Percentiles rank a stretch among this genome's conserved stretches.
Evolutionary conservation across 2,888 invertebrate genomes (phyloP).

Genomic region (Lacanobia oleracea): DNA sequence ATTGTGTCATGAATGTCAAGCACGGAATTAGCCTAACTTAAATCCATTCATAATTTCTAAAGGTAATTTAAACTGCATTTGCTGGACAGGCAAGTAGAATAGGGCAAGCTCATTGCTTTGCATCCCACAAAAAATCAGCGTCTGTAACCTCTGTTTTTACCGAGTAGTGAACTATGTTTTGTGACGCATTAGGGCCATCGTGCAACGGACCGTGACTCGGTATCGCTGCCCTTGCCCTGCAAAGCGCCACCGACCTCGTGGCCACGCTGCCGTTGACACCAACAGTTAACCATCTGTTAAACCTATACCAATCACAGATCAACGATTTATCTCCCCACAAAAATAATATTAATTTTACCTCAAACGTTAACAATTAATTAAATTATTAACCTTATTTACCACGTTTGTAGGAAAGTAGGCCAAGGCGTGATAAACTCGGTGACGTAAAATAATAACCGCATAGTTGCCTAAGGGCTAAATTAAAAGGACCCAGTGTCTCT

Average conservation of each 20-base stretch:
- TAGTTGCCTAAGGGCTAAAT: constrained; percentile 79
- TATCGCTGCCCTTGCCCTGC: constrained; percentile 78
- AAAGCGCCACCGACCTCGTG: constrained; percentile 72
- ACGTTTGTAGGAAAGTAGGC: constrained; percentile 73
- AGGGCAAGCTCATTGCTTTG: constrained; percentile 50
- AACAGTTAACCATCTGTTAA: constrained; percentile 58
- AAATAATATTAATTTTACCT: constrained; percentile 40
- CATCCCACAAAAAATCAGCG: constrained; percentile 46
- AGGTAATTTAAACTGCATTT: constrained; percentile 54
- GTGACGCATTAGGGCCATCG: constrained; percentile 65
- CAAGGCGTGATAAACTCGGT: constrained; percentile 78
- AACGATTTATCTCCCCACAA: constrained; percentile 17
- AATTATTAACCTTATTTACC: constrained; percentile 53
- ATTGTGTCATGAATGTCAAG: neutral
- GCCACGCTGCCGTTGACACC: constrained; percentile 65
- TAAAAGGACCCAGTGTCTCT: constrained; percentile 65
- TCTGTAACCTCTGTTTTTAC: constrained; percentile 48
- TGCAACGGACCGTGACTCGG: constrained; percentile 65
- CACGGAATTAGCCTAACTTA: neutral
- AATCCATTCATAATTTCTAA: constrained; percentile 13
- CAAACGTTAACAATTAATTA: constrained; percentile 27
- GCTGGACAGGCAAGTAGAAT: constrained; percentile 39
- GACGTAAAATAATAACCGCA: constrained; percentile 77
- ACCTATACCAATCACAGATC: constrained; percentile 36
- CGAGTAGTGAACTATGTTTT: constrained; percentile 51